Evolutionary conservation across 1,140 invertebrate genomes (phyloP).

Genomic region (Trachelipus rathkii): DNA sequence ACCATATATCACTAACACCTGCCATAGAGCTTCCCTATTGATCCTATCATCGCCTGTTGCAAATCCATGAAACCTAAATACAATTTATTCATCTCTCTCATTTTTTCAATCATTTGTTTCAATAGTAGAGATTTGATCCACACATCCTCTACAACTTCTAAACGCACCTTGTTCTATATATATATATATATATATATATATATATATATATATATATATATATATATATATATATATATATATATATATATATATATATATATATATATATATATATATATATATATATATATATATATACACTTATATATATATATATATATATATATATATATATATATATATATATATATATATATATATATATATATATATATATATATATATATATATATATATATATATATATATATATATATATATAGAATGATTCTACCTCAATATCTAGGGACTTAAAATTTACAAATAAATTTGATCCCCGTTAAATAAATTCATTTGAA

Average conservation of each 20-base stretch:
- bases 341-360: constrained; percentile 20
- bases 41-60: too few relatives aligned
- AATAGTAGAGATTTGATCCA: too few relatives aligned
- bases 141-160: too few relatives aligned
- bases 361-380: constrained; percentile 21
- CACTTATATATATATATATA: background rate
- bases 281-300: constrained; percentile 27
- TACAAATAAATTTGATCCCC: too few relatives aligned
- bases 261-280: constrained; percentile 30
- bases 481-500: too few relatives aligned
- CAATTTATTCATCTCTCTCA: too few relatives aligned
- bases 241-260: constrained; percentile 29
- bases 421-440: constrained; percentile 8
- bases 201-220: constrained; percentile 30
- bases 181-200: constrained; percentile 10
- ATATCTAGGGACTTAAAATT: too few relatives aligned
- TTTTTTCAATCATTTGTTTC: too few relatives aligned
- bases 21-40: too few relatives aligned
- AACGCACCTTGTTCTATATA: too few relatives aligned
- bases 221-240: constrained; percentile 30
- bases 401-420: constrained; percentile 25
- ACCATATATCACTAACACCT: too few relatives aligned
- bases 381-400: constrained; percentile 21
- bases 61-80: too few relatives aligned
- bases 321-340: constrained; percentile 23